Percentiles rank a stretch among this genome's conserved stretches.
Conservation (phyloP, 2,888 invertebrate species). For the Eupithecia inturbata region DNA sequence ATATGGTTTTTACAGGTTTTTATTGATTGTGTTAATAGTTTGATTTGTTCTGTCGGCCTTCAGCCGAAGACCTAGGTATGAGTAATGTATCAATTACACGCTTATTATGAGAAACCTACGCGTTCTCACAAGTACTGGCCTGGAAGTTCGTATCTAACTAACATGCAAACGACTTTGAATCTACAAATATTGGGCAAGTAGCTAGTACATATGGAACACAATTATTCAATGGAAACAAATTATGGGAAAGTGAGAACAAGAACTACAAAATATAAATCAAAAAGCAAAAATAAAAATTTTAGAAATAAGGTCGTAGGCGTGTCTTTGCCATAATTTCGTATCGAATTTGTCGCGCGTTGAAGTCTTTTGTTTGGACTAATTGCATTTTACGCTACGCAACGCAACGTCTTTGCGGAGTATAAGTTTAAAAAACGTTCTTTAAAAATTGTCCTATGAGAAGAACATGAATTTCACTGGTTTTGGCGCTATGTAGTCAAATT, state of each 20-base stretch:
- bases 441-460: not conserved
- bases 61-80: constrained; percentile 22
- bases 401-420: not conserved
- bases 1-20: no score
- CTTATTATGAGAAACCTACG: constrained; percentile 30
- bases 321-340: constrained; percentile 15
- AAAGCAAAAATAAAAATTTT: not conserved
- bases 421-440: no score
- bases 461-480: not conserved
- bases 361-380: constrained; percentile 20
- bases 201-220: not conserved
- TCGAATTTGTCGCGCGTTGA: constrained; percentile 26
- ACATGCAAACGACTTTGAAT: not conserved
- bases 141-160: not conserved
- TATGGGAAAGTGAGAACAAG: not conserved
- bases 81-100: constrained; percentile 28
- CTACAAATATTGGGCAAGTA: not conserved
- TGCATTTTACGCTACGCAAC: constrained; percentile 11
- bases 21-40: constrained; percentile 11
- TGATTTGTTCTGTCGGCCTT: constrained; percentile 28
- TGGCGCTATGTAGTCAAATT: no score
- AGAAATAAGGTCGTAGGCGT: not conserved
- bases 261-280: not conserved
- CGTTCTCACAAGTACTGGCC: not conserved
- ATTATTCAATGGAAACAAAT: not conserved